Evolutionary conservation across 2,113 vertebrate genomes (phyloP).

Genomic region (Thunnus maccoyii): DNA sequence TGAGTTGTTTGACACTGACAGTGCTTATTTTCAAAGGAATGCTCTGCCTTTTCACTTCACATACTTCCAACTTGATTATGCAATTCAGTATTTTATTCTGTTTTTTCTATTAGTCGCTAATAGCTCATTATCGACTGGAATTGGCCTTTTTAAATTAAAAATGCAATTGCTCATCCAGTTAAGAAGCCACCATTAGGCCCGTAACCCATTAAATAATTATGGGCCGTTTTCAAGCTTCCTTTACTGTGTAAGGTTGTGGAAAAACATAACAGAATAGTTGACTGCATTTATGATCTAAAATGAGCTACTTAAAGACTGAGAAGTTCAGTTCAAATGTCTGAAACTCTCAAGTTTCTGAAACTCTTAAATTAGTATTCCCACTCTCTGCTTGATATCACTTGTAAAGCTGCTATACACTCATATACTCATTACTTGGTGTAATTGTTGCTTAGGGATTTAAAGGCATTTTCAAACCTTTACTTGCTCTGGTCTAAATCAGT

Average conservation of each 20-base stretch:
- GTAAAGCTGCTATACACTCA: too few species aligned
- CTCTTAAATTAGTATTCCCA: too few species aligned
- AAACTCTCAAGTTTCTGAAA: too few species aligned
- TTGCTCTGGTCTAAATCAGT: too few species aligned
- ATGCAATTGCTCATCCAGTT: constrained; percentile 3
- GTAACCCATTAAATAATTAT: constrained; percentile 14
- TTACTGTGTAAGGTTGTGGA: background rate
- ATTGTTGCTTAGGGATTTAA: too few species aligned
- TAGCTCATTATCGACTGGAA: constrained; percentile 16
- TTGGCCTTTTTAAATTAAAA: constrained; percentile 1
- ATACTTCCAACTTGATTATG: constrained; percentile 4
- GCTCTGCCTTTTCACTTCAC: background rate
- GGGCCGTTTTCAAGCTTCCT: background rate
- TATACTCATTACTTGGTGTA: too few species aligned
- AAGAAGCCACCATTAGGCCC: background rate
- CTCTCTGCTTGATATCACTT: too few species aligned
- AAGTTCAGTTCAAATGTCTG: too few species aligned
- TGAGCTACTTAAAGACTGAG: background rate
- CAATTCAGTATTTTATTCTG: background rate
- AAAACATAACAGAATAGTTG: background rate
- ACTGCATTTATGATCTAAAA: background rate
- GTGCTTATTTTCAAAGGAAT: background rate
- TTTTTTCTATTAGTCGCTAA: constrained; percentile 12
- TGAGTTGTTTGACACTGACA: background rate
- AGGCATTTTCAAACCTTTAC: too few species aligned